Percentiles rank a stretch among this genome's conserved stretches.
Conservation (phyloP, 2,888 invertebrate species). For the Stenoptilia bipunctidactyla region DNA sequence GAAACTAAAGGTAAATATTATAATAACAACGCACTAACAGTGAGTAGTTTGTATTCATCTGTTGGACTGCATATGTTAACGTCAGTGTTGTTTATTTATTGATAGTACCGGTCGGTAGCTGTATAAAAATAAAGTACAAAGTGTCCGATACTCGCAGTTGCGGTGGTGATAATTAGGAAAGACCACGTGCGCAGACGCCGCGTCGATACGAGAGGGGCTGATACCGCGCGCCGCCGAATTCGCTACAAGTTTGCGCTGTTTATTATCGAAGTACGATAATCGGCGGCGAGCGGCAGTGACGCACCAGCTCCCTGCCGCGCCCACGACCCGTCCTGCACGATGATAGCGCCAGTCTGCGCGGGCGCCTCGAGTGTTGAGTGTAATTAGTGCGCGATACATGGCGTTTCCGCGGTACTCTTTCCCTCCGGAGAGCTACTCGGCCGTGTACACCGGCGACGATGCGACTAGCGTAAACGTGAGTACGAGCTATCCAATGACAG, state of each 20-base stretch:
- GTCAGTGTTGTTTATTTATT: neutral
- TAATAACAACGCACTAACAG: too few species aligned
- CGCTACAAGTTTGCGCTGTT: slow-evolving; percentile 45
- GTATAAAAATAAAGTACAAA: slow-evolving; percentile 26
- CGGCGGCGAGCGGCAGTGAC: slow-evolving; percentile 30
- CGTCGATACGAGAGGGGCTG: slow-evolving; percentile 27
- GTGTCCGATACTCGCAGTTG: slow-evolving; percentile 36
- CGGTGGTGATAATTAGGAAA: neutral
- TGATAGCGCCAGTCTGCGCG: slow-evolving; percentile 13
- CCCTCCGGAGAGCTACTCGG: slow-evolving; percentile 59
- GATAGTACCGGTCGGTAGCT: neutral
- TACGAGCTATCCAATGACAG: slow-evolving; percentile 19
- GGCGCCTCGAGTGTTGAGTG: neutral
- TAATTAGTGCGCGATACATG: slow-evolving; percentile 14
- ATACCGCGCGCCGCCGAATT: neutral
- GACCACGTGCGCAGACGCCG: slow-evolving; percentile 27
- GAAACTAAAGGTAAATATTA: too few species aligned
- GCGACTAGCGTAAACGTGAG: slow-evolving; percentile 46
- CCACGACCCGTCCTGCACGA: slow-evolving; percentile 20
- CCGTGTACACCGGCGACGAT: slow-evolving; percentile 42
- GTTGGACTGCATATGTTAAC: too few species aligned
- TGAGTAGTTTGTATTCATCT: too few species aligned
- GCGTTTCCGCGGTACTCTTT: slow-evolving; percentile 39
- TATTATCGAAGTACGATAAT: slow-evolving; percentile 48
- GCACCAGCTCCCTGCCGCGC: slow-evolving; percentile 19